These are phyloP conservation scores for Habropoda laboriosa DNA, from an alignment of 1,140 invertebrate genomes.

Conservation along the genomic window DNA sequence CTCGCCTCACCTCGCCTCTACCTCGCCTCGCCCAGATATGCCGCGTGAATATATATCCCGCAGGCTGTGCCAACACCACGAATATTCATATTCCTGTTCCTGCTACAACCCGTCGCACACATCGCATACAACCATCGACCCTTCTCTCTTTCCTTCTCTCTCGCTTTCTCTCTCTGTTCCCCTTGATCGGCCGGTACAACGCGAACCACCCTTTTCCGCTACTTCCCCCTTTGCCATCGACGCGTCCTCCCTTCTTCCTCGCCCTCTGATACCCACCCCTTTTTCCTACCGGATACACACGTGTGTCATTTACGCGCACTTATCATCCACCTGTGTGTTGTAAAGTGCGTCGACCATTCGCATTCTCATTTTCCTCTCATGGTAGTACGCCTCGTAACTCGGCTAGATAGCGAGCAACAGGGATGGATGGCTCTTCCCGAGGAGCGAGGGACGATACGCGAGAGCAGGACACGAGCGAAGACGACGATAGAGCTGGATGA, in stretches of 20 bases:
- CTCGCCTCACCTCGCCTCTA: too few species aligned
- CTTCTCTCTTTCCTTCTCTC: not conserved
- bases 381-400: slow-evolving; percentile 49
- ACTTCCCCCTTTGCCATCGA: slow-evolving; percentile 9
- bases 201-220: slow-evolving; percentile 11
- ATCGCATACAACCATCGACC: slow-evolving; percentile 7
- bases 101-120: slow-evolving; percentile 47
- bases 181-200: too few species aligned
- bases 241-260: slow-evolving; percentile 22
- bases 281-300: slow-evolving; percentile 31
- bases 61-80: slow-evolving; percentile 62
- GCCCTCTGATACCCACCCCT: slow-evolving; percentile 40
- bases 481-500: not conserved
- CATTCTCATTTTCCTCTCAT: slow-evolving; percentile 61
- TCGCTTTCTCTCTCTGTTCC: not conserved
- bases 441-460: not conserved
- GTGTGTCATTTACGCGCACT: slow-evolving; percentile 60
- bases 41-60: slow-evolving; percentile 38
- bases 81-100: slow-evolving; percentile 69
- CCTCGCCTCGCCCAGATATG: too few species aligned
- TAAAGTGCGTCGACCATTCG: slow-evolving; percentile 58
- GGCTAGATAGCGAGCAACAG: slow-evolving; percentile 10
- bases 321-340: slow-evolving; percentile 62
- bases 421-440: not conserved
- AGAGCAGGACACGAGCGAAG: not conserved